A percentile compares a stretch with the other conserved stretches of the same genome.
These are phyloP conservation scores for Caenorhabditis virilis DNA, from an alignment of 2,888 invertebrate species.

Conservation along the genomic window DNA sequence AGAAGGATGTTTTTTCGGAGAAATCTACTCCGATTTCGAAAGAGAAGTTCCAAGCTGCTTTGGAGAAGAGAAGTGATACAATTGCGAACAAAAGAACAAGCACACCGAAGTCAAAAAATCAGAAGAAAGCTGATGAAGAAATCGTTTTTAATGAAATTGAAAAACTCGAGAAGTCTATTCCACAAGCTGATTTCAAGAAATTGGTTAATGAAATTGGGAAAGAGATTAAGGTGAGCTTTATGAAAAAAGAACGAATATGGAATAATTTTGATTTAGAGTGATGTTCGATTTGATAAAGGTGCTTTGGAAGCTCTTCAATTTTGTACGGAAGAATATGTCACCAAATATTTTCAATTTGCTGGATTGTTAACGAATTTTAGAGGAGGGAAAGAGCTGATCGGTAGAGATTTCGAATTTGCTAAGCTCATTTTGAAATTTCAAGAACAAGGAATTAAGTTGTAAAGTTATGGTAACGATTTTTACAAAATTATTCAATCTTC, in stretches of 20 bases:
- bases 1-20: too few relatives aligned
- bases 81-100: not conserved
- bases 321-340: not conserved
- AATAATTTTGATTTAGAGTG: not conserved
- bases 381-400: not conserved
- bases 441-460: too few relatives aligned
- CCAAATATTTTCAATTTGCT: not conserved
- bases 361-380: not conserved
- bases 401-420: not conserved
- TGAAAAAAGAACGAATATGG: too few relatives aligned
- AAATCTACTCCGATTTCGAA: too few relatives aligned
- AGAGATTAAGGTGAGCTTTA: too few relatives aligned
- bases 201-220: constrained; percentile 11
- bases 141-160: too few relatives aligned
- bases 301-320: not conserved
- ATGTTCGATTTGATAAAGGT: not conserved
- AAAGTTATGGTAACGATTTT: too few relatives aligned
- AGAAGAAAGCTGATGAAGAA: too few relatives aligned
- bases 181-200: not conserved
- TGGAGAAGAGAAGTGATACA: not conserved
- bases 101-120: too few relatives aligned
- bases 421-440: too few relatives aligned
- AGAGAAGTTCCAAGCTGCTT: too few relatives aligned
- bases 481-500: too few relatives aligned
- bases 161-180: constrained; percentile 4